Percentiles rank a stretch among this genome's conserved stretches.
Conservation (phyloP, 2,113 vertebrate genomes). For the Pungitius pungitius region DNA sequence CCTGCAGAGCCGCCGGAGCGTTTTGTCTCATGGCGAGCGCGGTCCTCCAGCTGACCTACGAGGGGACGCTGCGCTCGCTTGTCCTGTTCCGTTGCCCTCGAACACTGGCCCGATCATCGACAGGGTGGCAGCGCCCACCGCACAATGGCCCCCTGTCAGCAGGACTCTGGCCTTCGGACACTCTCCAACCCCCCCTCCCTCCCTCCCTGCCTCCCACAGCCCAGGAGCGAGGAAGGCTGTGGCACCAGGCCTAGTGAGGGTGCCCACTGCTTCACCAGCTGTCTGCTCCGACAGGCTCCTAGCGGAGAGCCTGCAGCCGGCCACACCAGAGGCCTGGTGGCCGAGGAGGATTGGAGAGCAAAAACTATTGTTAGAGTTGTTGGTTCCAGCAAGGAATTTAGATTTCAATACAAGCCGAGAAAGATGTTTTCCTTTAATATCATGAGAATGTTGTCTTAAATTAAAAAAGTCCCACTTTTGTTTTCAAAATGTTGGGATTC, state of each 20-base stretch:
- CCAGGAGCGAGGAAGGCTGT: conserved; percentile 51
- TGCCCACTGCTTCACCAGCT: conserved; percentile 68
- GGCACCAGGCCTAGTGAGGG: conserved; percentile 50
- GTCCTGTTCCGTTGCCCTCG: conserved; percentile 42
- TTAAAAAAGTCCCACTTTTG: neutral
- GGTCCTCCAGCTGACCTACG: conserved; percentile 51
- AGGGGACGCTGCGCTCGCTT: conserved; percentile 38
- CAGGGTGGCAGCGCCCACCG: conserved; percentile 29
- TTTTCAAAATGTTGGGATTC: neutral
- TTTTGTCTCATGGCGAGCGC: conserved; percentile 33
- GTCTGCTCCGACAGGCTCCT: conserved; percentile 56
- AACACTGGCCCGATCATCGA: conserved; percentile 39
- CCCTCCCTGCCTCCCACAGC: conserved; percentile 17
- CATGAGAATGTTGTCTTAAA: neutral
- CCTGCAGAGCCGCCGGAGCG: conserved; percentile 33
- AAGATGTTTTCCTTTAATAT: neutral
- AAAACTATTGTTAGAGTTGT: conserved; percentile 19
- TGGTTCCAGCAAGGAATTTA: conserved; percentile 29
- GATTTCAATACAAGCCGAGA: neutral
- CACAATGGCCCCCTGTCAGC: conserved; percentile 61
- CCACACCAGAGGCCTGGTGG: conserved; percentile 43
- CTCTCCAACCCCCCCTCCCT: conserved; percentile 2
- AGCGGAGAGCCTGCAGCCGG: conserved; percentile 41
- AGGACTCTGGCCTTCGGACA: conserved; percentile 46
- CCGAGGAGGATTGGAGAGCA: conserved; percentile 7